Base-by-base conservation (phyloP, 1,140 invertebrate species). In the Leptopilina clavipes region DNA sequence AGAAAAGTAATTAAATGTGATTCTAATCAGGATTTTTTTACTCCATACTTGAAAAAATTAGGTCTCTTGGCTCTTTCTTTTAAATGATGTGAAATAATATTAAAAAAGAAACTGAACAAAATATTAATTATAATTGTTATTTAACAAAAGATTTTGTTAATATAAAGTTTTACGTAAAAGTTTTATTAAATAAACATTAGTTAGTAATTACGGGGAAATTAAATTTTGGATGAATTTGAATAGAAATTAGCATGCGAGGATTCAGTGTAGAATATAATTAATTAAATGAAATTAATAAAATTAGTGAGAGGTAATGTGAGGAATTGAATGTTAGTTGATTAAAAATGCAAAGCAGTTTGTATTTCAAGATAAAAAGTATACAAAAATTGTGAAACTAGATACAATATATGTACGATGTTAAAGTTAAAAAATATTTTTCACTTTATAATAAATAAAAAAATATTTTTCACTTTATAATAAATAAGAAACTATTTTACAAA, bases 301-400 rank as follows among this genome's bases (percentile, higher is more conserved):
- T 31, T 31, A 31, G 25, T 31, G 5, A 31, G 25, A 31, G 52
- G 17, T 17, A 14, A 31, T 31, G 22, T 31, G 59, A 37, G 11
- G 12, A 65, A 65, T n/a, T 31, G 25, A 65, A 65, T 65, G 25
- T 65, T 65, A 65, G 59, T 65, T 22, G 22, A 9, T 40, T 40
- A 1, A 12, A 25, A n/a, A 65, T 7, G 12, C 12, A 65, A 65
- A 22, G 12, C 12, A 7, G 59, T 37, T 7, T 65, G 25, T 65
- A 65, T 65, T 65, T 65, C 59, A 31, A 31, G 19, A 65, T 37
- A 31, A 2, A n/a, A 65, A 31, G 11, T 65, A 31, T 31, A 65
- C 59, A 65, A 65, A 65, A 65, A 1, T 31, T 31, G 12, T 65
- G 25, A 65, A 65, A 7, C 6, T 65, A 37, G 22, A 65, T 31